Conservation (phyloP, 2,797 vertebrate genomes). For the Brachyrhaphis roseni region DNA sequence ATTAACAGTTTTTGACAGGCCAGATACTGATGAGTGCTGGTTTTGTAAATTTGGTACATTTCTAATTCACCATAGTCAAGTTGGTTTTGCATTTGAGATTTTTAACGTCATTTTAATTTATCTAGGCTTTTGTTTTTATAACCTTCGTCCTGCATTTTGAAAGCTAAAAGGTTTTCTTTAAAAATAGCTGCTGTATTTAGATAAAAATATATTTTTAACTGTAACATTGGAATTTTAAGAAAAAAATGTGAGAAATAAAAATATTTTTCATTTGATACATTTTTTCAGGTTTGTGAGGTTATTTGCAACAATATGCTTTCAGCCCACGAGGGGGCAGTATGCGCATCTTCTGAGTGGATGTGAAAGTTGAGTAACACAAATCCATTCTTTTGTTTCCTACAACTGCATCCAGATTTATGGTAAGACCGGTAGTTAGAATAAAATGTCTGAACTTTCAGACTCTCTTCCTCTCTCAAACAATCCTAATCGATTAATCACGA, state of each 20-base stretch:
- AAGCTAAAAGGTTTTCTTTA: neutral
- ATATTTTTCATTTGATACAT: neutral
- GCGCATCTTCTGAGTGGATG: neutral
- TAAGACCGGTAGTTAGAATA: neutral
- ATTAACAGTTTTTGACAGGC: neutral
- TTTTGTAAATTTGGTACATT: neutral
- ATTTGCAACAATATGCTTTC: neutral
- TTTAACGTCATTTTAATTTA: neutral
- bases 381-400: too few relatives aligned
- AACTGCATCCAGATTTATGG: neutral
- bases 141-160: neutral
- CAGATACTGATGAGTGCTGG: neutral
- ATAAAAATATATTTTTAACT: neutral
- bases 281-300: neutral
- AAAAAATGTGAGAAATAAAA: neutral
- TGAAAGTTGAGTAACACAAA: neutral
- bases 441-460: neutral
- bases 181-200: neutral
- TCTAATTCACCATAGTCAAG: neutral
- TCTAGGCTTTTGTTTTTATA: neutral
- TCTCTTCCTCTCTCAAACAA: neutral
- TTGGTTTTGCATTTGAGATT: neutral
- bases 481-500: constrained; percentile 29
- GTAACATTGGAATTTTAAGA: neutral
- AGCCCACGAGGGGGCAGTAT: constrained; percentile 56